Base-by-base conservation (phyloP, 2,113 vertebrate species). In the Tinamus guttatus region DNA sequence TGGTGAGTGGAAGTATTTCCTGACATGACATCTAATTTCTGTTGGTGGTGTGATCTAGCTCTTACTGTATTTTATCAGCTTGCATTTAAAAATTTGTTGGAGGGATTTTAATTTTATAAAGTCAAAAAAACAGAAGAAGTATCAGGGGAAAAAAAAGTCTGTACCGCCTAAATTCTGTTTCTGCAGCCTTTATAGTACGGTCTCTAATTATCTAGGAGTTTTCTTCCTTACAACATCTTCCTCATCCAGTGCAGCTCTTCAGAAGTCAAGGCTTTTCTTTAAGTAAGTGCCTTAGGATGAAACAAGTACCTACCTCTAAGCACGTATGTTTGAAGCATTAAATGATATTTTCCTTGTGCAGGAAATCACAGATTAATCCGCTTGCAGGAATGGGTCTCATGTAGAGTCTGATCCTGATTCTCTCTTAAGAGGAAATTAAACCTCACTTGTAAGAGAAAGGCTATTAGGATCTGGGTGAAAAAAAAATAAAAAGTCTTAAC, bases 111-210 rank as follows among this genome's bases (percentile, higher is more conserved):
- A 38, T 22, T 62, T 62, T 52, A 56, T n/a, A 24, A 87, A 91
- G 19, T 62, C 2, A 83, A 85, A 84, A 60, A 28, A 69, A n/a
- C 25, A 4, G 6, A 85, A 76, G 17, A 32, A 64, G 3, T 11
- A 52, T 40, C 32, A 69, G 0, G 0, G 51, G 43, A 22, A n/a
- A 30, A 49, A 43, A 8, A 8, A 59, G 15, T 22, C 17, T 30
- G 3, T 65, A 51, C 10, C 45, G 5, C 15, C 30, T 41, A 45
- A 64, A 32, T 69, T 79, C 18, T n/a, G 11, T 4, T 83, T 60
- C 3, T 16, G 4, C 13, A 2, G 25, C 17, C n/a, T 67, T 78
- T 60, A 58, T 0, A 1, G 24, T 28, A 56, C 30, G 40, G 20
- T 40, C 36, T 52, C 27, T 60, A 95, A 43, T 32, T 11, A 54